Conservation (phyloP, 2,113 vertebrate genomes). For the Sus scrofa region DNA sequence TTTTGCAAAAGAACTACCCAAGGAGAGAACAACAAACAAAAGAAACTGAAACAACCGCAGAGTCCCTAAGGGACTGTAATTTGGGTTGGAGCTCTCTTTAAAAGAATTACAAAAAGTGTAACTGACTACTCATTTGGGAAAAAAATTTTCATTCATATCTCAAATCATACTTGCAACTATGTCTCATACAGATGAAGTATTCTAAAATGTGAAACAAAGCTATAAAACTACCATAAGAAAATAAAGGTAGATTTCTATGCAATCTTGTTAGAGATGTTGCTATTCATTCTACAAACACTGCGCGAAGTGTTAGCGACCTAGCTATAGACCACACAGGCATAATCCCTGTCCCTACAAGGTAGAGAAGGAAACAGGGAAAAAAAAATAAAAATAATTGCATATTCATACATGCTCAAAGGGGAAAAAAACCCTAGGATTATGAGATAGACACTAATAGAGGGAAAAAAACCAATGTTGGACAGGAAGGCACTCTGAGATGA, state of each 20-base stretch:
- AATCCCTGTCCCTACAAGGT: background rate
- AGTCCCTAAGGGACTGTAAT: background rate
- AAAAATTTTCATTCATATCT: background rate
- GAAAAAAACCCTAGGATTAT: background rate
- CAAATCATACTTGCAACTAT: background rate
- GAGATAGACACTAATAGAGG: background rate
- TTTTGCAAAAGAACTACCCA: background rate
- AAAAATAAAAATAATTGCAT: background rate
- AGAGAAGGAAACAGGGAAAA: background rate
- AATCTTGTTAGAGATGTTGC: background rate
- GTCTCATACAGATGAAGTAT: constrained; percentile 5
- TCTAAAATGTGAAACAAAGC: constrained; percentile 9
- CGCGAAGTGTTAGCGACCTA: background rate
- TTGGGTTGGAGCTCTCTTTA: background rate
- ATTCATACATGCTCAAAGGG: background rate
- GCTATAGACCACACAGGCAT: background rate
- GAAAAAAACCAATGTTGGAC: background rate
- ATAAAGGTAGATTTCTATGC: background rate
- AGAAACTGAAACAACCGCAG: background rate
- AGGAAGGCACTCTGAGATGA: background rate
- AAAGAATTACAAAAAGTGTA: background rate
- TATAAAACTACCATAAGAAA: background rate
- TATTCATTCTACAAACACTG: background rate
- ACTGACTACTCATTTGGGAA: background rate
- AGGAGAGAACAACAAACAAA: background rate